Base-by-base conservation (phyloP, 2,797 vertebrate species). In the Lepilemur septentrionalis region DNA sequence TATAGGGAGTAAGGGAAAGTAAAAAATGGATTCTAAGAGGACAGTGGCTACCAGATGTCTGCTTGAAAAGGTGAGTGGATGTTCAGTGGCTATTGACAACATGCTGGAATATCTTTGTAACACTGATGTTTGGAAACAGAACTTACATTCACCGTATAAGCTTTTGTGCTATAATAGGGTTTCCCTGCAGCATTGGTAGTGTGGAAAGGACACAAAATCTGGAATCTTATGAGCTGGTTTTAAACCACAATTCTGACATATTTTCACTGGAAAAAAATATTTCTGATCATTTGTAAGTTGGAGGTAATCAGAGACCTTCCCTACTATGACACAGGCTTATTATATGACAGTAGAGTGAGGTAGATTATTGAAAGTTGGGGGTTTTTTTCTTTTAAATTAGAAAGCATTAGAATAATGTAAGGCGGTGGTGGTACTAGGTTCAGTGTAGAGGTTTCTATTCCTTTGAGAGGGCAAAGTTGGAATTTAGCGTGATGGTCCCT, bases 261-360 rank as follows among this genome's bases (percentile, higher is more conserved):
- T 55, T 90, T 83, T 94, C 14, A 65, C 22, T 90, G 35, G 38
- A 57, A 94, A 90, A 78, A 85, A 41, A 57, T 55, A 46, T 63
- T 93, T 95, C 63, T 32, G 38, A 43, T 70, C 30, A 41, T 96
- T 86, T 61, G 20, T 90, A 80, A 89, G 52, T 75, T 84, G 28
- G 6, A 63, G n/a, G 18, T 83, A 63, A 75, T 65, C 61, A 59
- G 46, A 67, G 65, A 72, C 17, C 38, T 78, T 72, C 50, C 17
- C 35, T 61, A 15, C 32, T 59, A 7, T 50, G 59, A 79, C 30
- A 76, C 10, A 65, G 23, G 32, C 59, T 94, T 93, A 35, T 63
- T 73, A 43, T 73, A 38, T 82, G 93, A 75, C 25, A 14, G 20
- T 76, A 46, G 48, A 69, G 55, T 93, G 41, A 94, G 14, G 20